These are phyloP conservation scores for Nothura maculosa DNA, from an alignment of 2,797 vertebrate species.

Conservation along the genomic window DNA sequence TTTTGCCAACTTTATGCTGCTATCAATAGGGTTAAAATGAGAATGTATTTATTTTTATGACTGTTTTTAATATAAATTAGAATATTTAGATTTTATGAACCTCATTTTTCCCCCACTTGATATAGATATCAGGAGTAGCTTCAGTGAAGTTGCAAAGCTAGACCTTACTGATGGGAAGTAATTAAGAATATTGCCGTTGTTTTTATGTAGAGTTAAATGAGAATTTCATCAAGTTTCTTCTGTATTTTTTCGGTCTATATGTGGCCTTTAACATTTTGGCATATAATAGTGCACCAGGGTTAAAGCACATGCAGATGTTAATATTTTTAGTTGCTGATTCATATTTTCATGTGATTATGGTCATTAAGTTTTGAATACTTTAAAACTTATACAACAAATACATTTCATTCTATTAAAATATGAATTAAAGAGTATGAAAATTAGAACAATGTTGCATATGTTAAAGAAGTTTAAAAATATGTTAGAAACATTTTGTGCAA, in stretches of 20 bases:
- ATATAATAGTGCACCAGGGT: neutral
- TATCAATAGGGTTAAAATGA: neutral
- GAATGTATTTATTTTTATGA: neutral
- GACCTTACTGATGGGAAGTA: neutral
- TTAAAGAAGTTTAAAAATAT: constrained; percentile 51
- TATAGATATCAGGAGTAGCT: neutral
- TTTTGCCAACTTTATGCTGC: neutral
- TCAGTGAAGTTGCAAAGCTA: neutral
- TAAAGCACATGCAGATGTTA: neutral
- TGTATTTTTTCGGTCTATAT: neutral
- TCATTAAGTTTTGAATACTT: neutral
- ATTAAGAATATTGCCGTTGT: neutral
- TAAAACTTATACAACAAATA: neutral
- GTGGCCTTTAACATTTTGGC: neutral
- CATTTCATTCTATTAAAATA: neutral
- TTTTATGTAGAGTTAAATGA: neutral
- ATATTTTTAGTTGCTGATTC: neutral
- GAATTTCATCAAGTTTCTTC: neutral
- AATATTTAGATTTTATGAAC: neutral
- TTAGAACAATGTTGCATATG: neutral
- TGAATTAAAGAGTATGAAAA: neutral
- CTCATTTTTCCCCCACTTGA: neutral
- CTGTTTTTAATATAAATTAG: neutral
- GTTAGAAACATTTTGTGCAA: constrained; percentile 17
- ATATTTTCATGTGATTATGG: neutral